These are phyloP conservation scores for Indri indri DNA, from an alignment of 2,113 vertebrate species.

Conservation along the genomic window DNA sequence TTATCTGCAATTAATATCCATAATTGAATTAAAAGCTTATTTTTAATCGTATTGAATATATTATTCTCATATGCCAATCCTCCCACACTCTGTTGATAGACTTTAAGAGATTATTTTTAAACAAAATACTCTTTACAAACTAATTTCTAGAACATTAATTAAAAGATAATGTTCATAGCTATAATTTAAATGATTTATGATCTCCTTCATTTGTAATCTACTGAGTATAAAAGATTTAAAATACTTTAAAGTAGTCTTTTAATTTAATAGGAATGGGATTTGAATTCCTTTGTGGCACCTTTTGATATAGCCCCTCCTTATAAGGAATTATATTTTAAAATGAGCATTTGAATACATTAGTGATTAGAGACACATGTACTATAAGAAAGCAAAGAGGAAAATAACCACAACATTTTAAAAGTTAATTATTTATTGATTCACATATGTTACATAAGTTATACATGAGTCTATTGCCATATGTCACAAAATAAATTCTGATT, in stretches of 20 bases:
- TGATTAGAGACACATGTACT: background rate
- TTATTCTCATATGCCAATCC: conserved; percentile 42
- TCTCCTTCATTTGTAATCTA: conserved; percentile 45
- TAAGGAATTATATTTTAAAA: background rate
- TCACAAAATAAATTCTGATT: background rate
- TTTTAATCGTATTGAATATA: conserved; percentile 55
- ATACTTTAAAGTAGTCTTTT: conserved; percentile 27
- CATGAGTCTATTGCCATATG: background rate
- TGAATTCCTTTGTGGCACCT: background rate
- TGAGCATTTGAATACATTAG: background rate
- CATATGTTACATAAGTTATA: background rate
- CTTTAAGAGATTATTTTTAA: conserved; percentile 58
- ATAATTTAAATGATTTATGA: conserved; percentile 57
- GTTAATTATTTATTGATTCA: background rate
- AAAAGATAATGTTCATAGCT: conserved; percentile 61
- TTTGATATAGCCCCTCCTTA: background rate
- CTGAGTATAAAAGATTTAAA: conserved; percentile 43
- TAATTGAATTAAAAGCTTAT: conserved; percentile 62
- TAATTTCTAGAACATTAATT: conserved; percentile 61
- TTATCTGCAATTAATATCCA: conserved; percentile 52
- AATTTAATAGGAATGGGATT: background rate
- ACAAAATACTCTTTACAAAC: conserved; percentile 60
- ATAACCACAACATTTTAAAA: background rate
- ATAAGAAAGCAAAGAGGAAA: background rate
- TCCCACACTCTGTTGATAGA: background rate